Conservation (phyloP, 2,888 invertebrate genomes). For the Tanypteryx hageni region DNA sequence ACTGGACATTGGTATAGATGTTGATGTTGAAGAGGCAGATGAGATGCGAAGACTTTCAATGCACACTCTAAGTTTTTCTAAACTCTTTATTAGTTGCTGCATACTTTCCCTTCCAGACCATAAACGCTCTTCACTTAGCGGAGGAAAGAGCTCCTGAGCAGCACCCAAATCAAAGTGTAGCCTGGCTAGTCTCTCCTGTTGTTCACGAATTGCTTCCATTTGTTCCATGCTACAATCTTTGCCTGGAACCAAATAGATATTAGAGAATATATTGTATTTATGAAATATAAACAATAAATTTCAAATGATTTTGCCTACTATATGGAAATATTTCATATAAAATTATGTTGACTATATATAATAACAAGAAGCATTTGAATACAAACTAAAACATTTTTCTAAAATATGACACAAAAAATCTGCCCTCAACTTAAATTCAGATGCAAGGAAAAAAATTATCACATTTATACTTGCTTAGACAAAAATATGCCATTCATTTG, state of each 20-base stretch:
- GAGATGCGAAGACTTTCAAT: slow-evolving; percentile 86
- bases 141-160: slow-evolving; percentile 74
- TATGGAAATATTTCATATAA: too few species aligned
- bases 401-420: too few species aligned
- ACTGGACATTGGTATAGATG: slow-evolving; percentile 9
- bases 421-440: too few species aligned
- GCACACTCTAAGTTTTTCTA: slow-evolving; percentile 89
- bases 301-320: too few species aligned
- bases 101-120: slow-evolving; percentile 86
- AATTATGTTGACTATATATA: too few species aligned
- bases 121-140: slow-evolving; percentile 76
- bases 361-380: too few species aligned
- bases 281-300: too few species aligned
- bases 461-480: too few species aligned
- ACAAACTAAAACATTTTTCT: too few species aligned
- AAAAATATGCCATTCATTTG: too few species aligned
- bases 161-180: slow-evolving; percentile 92
- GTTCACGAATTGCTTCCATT: slow-evolving; percentile 97
- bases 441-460: too few species aligned
- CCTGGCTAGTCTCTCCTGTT: slow-evolving; percentile 94
- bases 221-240: slow-evolving; percentile 96
- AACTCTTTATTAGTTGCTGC: slow-evolving; percentile 87
- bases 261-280: slow-evolving; percentile 1
- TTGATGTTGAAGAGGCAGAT: slow-evolving; percentile 37
- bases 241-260: slow-evolving; percentile 73